These are phyloP conservation scores for Clistopyga incitator DNA, from an alignment of 2,888 invertebrate genomes.

Conservation along the genomic window DNA sequence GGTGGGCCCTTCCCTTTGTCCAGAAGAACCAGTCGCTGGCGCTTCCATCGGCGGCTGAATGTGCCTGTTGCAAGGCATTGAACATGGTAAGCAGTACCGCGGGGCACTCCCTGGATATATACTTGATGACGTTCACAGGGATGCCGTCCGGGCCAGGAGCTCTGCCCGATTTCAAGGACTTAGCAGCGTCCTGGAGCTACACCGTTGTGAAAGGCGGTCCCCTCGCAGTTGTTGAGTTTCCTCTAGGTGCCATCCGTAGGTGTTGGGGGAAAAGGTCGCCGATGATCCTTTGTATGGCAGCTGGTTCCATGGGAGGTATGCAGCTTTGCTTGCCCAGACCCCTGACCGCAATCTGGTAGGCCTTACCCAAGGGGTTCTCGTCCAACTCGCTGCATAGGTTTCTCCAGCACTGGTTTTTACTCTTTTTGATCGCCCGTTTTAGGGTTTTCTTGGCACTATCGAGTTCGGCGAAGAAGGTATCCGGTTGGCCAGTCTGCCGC, in stretches of 20 bases:
- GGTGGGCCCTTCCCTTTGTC: constrained; percentile 64
- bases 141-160: constrained; percentile 62
- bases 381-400: no score
- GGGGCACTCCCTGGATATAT: constrained; percentile 36
- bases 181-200: constrained; percentile 47
- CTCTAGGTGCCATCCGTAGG: constrained; percentile 5
- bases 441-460: no score
- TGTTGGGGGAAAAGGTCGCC: constrained; percentile 36
- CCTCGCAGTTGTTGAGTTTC: neutral
- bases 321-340: constrained; percentile 19
- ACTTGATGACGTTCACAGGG: constrained; percentile 42
- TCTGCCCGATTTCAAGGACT: constrained; percentile 46
- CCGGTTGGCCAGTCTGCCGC: no score
- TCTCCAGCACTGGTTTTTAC: no score
- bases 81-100: constrained; percentile 48
- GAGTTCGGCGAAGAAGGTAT: no score
- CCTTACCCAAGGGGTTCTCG: no score
- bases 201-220: constrained; percentile 29
- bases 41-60: constrained; percentile 55
- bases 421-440: no score
- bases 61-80: constrained; percentile 55
- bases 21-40: constrained; percentile 56
- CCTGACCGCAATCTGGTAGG: constrained; percentile 39
- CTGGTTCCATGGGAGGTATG: constrained; percentile 33
- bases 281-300: constrained; percentile 30